phyloP scores from a whole-genome alignment of 2,888 invertebrate genomes.

The Poecilobothrus nobilitatus region DNA sequence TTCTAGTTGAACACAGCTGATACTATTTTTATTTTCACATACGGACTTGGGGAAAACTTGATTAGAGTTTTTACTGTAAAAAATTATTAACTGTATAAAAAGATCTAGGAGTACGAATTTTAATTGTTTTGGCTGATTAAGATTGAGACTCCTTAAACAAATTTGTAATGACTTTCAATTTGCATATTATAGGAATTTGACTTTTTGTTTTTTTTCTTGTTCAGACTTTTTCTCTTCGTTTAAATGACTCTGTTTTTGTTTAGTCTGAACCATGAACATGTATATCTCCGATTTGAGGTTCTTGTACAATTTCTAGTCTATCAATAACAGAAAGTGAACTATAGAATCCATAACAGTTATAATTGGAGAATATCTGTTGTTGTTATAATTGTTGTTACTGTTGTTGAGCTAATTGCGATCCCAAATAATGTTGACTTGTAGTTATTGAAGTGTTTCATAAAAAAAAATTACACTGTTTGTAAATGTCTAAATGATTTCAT shows the following conservation, averaged over 20 bases:
- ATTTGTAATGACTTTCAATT: slow-evolving; percentile 54
- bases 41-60: no score
- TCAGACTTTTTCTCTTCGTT: slow-evolving; percentile 41
- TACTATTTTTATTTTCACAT: no score
- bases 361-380: slow-evolving; percentile 39
- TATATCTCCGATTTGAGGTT: slow-evolving; percentile 46
- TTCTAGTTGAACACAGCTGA: no score
- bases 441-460: no score
- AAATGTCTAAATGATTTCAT: no score
- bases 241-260: slow-evolving; percentile 43
- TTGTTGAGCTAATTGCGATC: slow-evolving; percentile 29
- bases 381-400: slow-evolving; percentile 28
- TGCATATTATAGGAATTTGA: slow-evolving; percentile 50
- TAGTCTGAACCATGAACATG: slow-evolving; percentile 47
- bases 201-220: slow-evolving; percentile 44
- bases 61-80: no score
- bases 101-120: slow-evolving; percentile 51
- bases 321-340: slow-evolving; percentile 43
- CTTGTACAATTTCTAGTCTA: slow-evolving; percentile 46
- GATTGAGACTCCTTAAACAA: slow-evolving; percentile 58
- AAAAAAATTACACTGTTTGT: no score
- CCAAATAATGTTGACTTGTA: slow-evolving; percentile 41
- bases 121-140: slow-evolving; percentile 55
- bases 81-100: no score
- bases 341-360: slow-evolving; percentile 42